These are phyloP conservation scores for Papilio xuthus DNA, from an alignment of 1,140 invertebrate genomes.

Conservation along the genomic window DNA sequence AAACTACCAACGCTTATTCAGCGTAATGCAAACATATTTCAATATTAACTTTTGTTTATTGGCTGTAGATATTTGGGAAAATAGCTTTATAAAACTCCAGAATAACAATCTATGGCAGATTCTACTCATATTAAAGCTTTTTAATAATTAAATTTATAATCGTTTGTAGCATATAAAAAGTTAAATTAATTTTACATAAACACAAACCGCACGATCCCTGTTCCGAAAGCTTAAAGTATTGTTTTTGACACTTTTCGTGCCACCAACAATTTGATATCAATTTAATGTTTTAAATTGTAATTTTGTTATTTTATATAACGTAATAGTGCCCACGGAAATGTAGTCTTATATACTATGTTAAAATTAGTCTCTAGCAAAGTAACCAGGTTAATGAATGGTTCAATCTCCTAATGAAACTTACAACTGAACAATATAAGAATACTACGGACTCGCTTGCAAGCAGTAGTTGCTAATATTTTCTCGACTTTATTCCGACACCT, in stretches of 20 bases:
- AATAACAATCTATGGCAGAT: neutral
- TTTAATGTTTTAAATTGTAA: conserved; percentile 5
- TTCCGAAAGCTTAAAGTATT: neutral
- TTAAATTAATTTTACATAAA: neutral
- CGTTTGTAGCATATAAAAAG: neutral
- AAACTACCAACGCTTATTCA: conserved; percentile 14
- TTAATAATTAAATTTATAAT: neutral
- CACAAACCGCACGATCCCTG: neutral
- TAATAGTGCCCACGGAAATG: no score
- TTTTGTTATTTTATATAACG: neutral
- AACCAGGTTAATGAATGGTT: neutral
- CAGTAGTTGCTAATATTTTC: conserved; percentile 25
- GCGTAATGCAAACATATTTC: neutral
- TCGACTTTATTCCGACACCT: conserved; percentile 27
- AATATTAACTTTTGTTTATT: neutral
- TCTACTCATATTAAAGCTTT: neutral
- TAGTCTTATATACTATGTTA: no score
- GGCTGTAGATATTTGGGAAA: neutral
- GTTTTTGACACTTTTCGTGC: conserved; percentile 11
- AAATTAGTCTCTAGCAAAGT: neutral
- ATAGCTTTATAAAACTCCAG: neutral
- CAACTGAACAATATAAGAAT: conserved; percentile 17
- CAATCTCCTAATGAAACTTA: neutral
- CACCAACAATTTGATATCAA: neutral
- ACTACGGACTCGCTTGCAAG: neutral